phyloP scores from a whole-genome alignment of 1,140 invertebrate species.

The Ruditapes philippinarum region DNA sequence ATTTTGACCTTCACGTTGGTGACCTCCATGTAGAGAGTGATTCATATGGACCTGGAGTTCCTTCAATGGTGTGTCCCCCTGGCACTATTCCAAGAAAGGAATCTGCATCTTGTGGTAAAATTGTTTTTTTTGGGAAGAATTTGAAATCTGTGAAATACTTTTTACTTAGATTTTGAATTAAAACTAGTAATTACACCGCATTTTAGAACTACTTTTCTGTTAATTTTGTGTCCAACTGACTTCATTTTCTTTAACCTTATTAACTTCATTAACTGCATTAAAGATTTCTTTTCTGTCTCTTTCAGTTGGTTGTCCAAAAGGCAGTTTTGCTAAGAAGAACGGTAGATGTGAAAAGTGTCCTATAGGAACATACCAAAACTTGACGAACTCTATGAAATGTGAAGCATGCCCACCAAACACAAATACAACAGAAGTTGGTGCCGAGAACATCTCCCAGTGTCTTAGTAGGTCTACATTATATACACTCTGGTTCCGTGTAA shows the following conservation, averaged over 20 bases:
- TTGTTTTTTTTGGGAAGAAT: not conserved
- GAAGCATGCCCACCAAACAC: not conserved
- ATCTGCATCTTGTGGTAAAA: constrained; percentile 17
- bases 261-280: too few species aligned
- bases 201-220: too few species aligned
- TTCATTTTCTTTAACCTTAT: too few species aligned
- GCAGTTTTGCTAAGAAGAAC: not conserved
- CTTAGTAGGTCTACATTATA: not conserved
- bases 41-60: constrained; percentile 11
- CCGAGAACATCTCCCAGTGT: constrained; percentile 31
- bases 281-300: too few species aligned
- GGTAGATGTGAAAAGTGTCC: not conserved
- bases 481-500: too few species aligned
- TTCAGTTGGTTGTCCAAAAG: constrained; percentile 31
- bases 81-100: not conserved
- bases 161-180: not conserved
- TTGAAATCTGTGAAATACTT: not conserved
- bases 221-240: not conserved
- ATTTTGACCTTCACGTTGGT: not conserved
- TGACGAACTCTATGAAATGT: not conserved
- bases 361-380: constrained; percentile 9
- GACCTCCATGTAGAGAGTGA: not conserved
- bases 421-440: constrained; percentile 15
- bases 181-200: not conserved
- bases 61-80: not conserved